Evolutionary conservation across 2,888 invertebrate genomes (phyloP).

Genomic region (Digitonthophagus gazella): DNA sequence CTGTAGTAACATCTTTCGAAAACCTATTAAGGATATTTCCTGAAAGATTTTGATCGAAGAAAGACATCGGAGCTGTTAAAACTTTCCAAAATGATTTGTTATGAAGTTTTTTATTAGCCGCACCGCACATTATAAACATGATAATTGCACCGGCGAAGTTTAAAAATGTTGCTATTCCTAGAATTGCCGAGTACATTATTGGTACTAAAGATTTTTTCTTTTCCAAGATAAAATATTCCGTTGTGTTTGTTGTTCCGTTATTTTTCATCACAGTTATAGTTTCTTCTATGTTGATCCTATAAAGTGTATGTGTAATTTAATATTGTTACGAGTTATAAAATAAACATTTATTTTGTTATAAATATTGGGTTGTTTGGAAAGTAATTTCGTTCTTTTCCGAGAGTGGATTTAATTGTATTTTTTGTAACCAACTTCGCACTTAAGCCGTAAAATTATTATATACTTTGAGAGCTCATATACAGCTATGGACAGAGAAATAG

Average conservation of each 20-base stretch:
- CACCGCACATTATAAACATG: slow-evolving; percentile 37
- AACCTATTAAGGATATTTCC: slow-evolving; percentile 38
- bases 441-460: too few relatives aligned
- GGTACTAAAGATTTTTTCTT: slow-evolving; percentile 21
- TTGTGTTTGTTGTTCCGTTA: slow-evolving; percentile 19
- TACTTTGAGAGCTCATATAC: too few relatives aligned
- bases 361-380: too few relatives aligned
- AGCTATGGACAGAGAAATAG: too few relatives aligned
- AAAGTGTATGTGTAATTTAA: not conserved
- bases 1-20: slow-evolving; percentile 36
- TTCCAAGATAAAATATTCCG: slow-evolving; percentile 4
- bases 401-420: too few relatives aligned
- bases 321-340: too few relatives aligned
- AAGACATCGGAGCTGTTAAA: slow-evolving; percentile 33
- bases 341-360: too few relatives aligned
- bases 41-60: slow-evolving; percentile 34
- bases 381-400: too few relatives aligned
- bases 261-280: slow-evolving; percentile 10
- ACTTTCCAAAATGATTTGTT: slow-evolving; percentile 32
- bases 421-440: too few relatives aligned
- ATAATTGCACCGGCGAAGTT: slow-evolving; percentile 33
- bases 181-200: slow-evolving; percentile 20
- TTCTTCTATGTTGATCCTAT: slow-evolving; percentile 26
- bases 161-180: slow-evolving; percentile 23
- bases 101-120: slow-evolving; percentile 38